These are phyloP conservation scores for Cranoglanis bouderius DNA, from an alignment of 2,113 vertebrate species.

Conservation along the genomic window DNA sequence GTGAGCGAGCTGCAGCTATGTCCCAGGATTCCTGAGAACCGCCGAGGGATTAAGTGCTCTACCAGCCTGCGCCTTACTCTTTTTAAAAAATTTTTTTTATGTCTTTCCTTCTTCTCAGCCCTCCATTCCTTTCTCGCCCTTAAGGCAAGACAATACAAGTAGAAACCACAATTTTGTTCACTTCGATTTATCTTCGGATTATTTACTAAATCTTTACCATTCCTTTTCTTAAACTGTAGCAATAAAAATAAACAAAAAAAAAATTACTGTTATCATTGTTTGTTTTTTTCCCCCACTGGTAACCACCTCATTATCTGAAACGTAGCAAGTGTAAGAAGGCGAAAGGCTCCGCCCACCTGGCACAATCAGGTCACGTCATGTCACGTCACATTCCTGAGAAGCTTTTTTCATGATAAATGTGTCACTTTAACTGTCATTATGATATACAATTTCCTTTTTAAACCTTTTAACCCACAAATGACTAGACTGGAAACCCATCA, in stretches of 20 bases:
- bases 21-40: conserved; percentile 44
- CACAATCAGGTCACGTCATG: background rate
- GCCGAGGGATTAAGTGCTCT: conserved; percentile 44
- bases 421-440: background rate
- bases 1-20: conserved; percentile 67
- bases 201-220: background rate
- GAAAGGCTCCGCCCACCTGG: background rate
- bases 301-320: background rate
- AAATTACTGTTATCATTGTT: too few relatives aligned
- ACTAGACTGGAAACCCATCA: background rate
- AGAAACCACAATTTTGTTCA: background rate
- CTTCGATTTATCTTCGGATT: background rate
- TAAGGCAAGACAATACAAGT: background rate
- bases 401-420: background rate
- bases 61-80: background rate
- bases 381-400: background rate
- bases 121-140: background rate
- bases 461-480: background rate
- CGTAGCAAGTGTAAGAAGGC: background rate
- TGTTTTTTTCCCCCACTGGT: background rate
- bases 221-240: background rate
- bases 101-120: background rate
- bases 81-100: background rate
- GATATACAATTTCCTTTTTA: background rate
- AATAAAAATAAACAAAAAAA: background rate